A percentile compares a stretch with the other conserved stretches of the same genome.
Conservation (phyloP, 2,888 invertebrate species). For the Crepidodera aurea region DNA sequence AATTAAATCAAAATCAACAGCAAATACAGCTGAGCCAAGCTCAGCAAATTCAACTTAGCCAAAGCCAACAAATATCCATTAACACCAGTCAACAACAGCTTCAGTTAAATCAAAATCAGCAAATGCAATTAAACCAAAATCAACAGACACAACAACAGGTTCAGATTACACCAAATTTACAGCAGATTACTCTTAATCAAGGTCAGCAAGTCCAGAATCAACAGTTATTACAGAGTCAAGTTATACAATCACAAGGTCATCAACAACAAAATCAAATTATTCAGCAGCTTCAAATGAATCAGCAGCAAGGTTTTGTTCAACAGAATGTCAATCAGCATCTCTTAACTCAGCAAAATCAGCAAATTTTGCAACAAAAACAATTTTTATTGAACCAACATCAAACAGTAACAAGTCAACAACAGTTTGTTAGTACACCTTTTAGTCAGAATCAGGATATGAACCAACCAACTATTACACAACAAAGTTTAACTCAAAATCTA, state of each 20-base stretch:
- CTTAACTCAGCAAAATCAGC: conserved; percentile 42
- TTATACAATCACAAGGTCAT: conserved; percentile 50
- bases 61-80: conserved; percentile 60
- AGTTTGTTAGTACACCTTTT: conserved; percentile 62
- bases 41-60: conserved; percentile 58
- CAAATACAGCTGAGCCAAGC: conserved; percentile 44
- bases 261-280: conserved; percentile 53
- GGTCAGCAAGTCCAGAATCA: conserved; percentile 50
- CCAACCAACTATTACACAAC: conserved; percentile 41
- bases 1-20: conserved; percentile 37
- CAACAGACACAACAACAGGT: conserved; percentile 48
- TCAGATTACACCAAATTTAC: conserved; percentile 43
- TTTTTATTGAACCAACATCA: conserved; percentile 42
- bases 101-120: conserved; percentile 44
- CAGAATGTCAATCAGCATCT: conserved; percentile 41
- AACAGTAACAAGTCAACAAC: conserved; percentile 41
- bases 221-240: conserved; percentile 37
- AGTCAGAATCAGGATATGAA: conserved; percentile 36
- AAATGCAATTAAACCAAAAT: conserved; percentile 32
- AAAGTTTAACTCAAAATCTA: conserved; percentile 52
- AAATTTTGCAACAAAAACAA: conserved; percentile 45
- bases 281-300: conserved; percentile 42
- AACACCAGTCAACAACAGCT: conserved; percentile 42
- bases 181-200: conserved; percentile 43
- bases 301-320: conserved; percentile 40